Base-by-base conservation (phyloP, 2,113 vertebrate species). In the Shinisaurus crocodilurus region DNA sequence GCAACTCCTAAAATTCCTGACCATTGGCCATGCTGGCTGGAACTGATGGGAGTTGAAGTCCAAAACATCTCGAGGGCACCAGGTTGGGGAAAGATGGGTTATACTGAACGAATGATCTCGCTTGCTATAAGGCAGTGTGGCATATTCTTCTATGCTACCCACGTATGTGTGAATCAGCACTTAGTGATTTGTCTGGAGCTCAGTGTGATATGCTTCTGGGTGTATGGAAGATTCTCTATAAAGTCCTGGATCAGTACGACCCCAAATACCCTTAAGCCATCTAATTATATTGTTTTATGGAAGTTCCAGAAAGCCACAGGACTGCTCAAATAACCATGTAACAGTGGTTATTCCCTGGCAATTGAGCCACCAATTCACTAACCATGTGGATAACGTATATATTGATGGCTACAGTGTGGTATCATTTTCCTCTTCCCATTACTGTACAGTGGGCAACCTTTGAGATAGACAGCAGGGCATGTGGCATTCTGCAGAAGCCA, bases 381-480 rank as follows among this genome's bases (percentile, higher is more conserved):
- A 50, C 16, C 65, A 18, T 88, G 87, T 88, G 48, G 23, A 82
- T 82, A 88, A 88, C 40, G 37, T 48, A 25, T 69, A 80, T 81
- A 88, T 63, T 15, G 43, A 69, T 69, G 27, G 13, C n/a, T 70
- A 79, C 43, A 29, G 32, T 76, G n/a, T 40, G 13, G n/a, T 60
- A 40, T 75, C 48, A 43, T 76, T 32, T 86, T 40, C 43, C 9
- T 65, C 40, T 76, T 43, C 50, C 37, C 50, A 63, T 18, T 63
- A 87, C 37, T 87, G 9, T 34, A 48, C 29, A 81, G 29, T 18
- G 27, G 34, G 57, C 16, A 45, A 25, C 27, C 8, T 43, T 87
- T 65, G 2, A 85, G 65, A 85, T 20, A 23, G 83, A 45, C 43
- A 69, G 45, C 63, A 48, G 29, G 18, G 29, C 60, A 45, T 77